phyloP scores from a whole-genome alignment of 2,113 vertebrate genomes.

The Ascaphus truei region DNA sequence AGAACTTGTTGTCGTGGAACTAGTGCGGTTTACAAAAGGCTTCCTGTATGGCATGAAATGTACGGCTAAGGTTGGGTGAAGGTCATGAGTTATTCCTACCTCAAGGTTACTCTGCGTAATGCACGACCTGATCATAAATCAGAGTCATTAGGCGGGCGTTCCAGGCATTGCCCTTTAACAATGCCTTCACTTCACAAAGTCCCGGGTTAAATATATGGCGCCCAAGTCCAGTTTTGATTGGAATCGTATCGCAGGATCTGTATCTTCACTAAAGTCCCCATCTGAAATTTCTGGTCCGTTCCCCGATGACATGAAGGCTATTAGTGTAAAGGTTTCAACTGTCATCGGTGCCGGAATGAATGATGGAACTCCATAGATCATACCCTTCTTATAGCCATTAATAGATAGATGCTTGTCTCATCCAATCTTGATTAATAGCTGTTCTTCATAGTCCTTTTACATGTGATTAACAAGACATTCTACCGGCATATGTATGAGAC shows the following conservation, averaged over 20 bases:
- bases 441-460: neutral
- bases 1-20: too few relatives aligned
- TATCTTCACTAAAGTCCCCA: neutral
- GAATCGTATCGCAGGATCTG: slow-evolving; percentile 9
- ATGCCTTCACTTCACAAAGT: neutral
- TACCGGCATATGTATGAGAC: too few relatives aligned
- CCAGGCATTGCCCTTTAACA: neutral
- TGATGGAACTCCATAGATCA: neutral
- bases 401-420: neutral
- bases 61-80: neutral
- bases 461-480: neutral
- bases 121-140: slow-evolving; percentile 8
- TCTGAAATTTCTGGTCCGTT: neutral
- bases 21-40: neutral
- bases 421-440: neutral
- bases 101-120: slow-evolving; percentile 1
- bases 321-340: neutral
- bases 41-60: neutral
- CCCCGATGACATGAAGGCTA: neutral
- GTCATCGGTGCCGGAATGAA: neutral
- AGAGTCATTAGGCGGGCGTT: slow-evolving; percentile 15
- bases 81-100: slow-evolving; percentile 9
- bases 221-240: neutral
- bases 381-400: neutral
- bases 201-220: neutral